phyloP scores from a whole-genome alignment of 2,797 vertebrate species.

The Adelosebastes latens region DNA sequence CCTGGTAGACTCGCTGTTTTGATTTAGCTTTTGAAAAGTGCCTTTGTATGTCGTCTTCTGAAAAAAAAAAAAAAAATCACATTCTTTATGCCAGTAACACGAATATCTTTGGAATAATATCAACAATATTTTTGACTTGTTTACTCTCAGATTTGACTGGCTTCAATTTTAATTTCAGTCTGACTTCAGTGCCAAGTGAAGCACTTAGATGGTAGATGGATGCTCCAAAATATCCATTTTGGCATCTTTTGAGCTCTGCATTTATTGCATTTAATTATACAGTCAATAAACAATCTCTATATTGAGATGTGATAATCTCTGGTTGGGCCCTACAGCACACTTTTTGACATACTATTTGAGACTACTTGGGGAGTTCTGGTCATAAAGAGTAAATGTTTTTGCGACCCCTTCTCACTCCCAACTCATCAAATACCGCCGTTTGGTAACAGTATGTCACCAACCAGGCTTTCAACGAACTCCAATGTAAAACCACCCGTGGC shows the following conservation, averaged over 20 bases:
- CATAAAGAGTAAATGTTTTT: not conserved
- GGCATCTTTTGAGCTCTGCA: not conserved
- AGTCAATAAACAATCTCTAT: not conserved
- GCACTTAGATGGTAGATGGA: not conserved
- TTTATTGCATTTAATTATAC: not conserved
- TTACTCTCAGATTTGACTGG: not conserved
- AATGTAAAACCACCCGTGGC: too few relatives aligned
- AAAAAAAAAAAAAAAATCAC: not conserved
- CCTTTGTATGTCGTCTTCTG: not conserved
- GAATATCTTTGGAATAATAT: not conserved
- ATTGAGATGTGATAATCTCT: not conserved
- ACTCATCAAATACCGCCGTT: too few relatives aligned
- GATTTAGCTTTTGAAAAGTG: not conserved
- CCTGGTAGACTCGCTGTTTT: not conserved
- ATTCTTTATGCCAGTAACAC: not conserved
- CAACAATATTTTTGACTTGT: not conserved
- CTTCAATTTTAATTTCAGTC: not conserved
- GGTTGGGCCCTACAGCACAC: not conserved
- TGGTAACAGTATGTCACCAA: too few relatives aligned
- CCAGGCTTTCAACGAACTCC: too few relatives aligned
- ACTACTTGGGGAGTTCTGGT: not conserved
- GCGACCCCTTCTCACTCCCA: too few relatives aligned
- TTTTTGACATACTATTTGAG: not conserved
- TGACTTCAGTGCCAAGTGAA: not conserved
- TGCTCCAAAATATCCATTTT: not conserved